These are phyloP conservation scores for Lagodon rhomboides DNA, from an alignment of 2,797 vertebrate species.

Conservation along the genomic window DNA sequence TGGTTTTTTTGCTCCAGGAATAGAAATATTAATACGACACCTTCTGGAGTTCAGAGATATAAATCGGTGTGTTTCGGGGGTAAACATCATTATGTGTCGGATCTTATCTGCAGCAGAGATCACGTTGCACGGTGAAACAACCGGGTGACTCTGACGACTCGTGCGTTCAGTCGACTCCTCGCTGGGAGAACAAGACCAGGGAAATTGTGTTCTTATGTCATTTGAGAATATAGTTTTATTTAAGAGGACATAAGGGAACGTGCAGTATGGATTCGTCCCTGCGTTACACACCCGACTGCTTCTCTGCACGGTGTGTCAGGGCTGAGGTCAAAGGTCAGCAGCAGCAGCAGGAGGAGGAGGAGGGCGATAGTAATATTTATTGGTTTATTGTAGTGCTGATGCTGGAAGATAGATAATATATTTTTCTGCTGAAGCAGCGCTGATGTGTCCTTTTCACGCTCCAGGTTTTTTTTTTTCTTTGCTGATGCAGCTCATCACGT, in stretches of 20 bases:
- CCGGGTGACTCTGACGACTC: slow-evolving; percentile 8
- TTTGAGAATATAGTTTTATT: background rate
- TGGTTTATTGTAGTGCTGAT: slow-evolving; percentile 72
- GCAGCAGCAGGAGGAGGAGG: background rate
- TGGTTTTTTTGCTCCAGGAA: background rate
- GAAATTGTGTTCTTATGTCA: background rate
- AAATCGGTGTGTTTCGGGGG: slow-evolving; percentile 12
- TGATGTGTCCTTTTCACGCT: slow-evolving; percentile 57
- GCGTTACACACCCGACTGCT: background rate
- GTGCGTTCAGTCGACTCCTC: background rate
- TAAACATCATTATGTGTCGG: background rate
- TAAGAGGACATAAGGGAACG: background rate
- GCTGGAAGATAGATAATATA: slow-evolving; percentile 40
- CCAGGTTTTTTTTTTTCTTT: slow-evolving; percentile 27
- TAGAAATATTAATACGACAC: background rate
- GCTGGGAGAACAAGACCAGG: background rate
- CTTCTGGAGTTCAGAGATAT: background rate
- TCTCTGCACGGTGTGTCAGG: background rate
- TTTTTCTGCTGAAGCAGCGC: slow-evolving; percentile 58
- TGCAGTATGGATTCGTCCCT: background rate
- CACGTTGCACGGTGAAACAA: slow-evolving; percentile 48
- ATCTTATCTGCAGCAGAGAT: slow-evolving; percentile 28
- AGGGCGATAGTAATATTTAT: slow-evolving; percentile 55
- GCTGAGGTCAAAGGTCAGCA: background rate
- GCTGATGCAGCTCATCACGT: slow-evolving; percentile 49